phyloP scores from a whole-genome alignment of 2,797 vertebrate species.

The Erithacus rubecula region DNA sequence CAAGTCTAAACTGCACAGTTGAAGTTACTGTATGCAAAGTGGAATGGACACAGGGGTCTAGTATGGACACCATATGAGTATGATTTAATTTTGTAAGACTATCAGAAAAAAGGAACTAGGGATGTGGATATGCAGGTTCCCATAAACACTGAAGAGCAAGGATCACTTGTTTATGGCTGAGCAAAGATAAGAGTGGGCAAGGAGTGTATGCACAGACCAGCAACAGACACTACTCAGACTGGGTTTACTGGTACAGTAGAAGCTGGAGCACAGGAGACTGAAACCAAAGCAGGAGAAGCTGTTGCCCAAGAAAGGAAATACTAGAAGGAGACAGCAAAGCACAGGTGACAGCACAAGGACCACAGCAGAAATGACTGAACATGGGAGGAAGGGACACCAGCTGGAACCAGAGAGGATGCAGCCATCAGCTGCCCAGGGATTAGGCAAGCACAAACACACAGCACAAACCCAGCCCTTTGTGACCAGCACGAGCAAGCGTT shows the following conservation, averaged over 20 bases:
- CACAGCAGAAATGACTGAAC: not conserved
- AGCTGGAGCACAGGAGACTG: not conserved
- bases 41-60: not conserved
- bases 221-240: not conserved
- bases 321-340: not conserved
- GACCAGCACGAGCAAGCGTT: fast-evolving
- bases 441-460: not conserved
- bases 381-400: not conserved
- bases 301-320: not conserved
- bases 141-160: not conserved
- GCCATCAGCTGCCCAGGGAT: not conserved
- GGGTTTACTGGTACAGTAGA: not conserved
- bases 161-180: not conserved
- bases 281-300: not conserved
- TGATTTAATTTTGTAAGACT: not conserved
- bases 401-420: not conserved
- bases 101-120: not conserved
- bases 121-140: not conserved
- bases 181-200: not conserved
- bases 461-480: not conserved
- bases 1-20: not conserved
- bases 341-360: not conserved
- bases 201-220: not conserved
- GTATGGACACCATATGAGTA: not conserved
- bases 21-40: not conserved